Conservation (phyloP, 2,797 vertebrate species). For the Danio kyathit region DNA sequence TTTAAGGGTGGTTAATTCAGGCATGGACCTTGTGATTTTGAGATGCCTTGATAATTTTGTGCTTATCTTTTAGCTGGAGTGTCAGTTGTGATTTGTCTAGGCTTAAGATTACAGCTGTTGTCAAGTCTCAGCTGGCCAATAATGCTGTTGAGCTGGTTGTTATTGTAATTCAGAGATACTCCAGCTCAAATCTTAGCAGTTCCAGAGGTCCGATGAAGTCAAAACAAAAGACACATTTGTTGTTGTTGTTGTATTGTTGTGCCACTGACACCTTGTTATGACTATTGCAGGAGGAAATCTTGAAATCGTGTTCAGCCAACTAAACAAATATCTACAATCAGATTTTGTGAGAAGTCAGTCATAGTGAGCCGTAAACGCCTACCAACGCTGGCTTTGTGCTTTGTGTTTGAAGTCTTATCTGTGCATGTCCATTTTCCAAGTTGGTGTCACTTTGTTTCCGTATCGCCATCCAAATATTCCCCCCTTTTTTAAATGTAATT, state of each 20-base stretch:
- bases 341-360: neutral
- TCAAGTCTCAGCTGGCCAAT: constrained; percentile 42
- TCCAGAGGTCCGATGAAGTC: neutral
- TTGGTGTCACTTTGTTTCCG: constrained; percentile 21
- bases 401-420: constrained; percentile 20
- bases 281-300: neutral
- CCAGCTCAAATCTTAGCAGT: constrained; percentile 18
- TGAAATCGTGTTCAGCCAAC: neutral
- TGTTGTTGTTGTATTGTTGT: constrained; percentile 11
- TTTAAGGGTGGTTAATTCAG: constrained; percentile 42
- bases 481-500: neutral
- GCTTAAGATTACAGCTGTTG: constrained; percentile 34
- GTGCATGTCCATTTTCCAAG: neutral
- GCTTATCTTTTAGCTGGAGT: constrained; percentile 39
- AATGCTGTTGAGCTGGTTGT: constrained; percentile 38
- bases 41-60: constrained; percentile 35
- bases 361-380: neutral
- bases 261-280: constrained; percentile 4
- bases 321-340: neutral
- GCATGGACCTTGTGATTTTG: constrained; percentile 24
- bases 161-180: constrained; percentile 33
- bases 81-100: constrained; percentile 26
- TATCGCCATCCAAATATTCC: constrained; percentile 6
- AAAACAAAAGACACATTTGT: constrained; percentile 28
- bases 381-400: neutral